A percentile compares a stretch with the other conserved stretches of the same genome.
Evolutionary conservation across 2,113 vertebrate genomes (phyloP).

Genomic region (Ammospiza caudacuta): DNA sequence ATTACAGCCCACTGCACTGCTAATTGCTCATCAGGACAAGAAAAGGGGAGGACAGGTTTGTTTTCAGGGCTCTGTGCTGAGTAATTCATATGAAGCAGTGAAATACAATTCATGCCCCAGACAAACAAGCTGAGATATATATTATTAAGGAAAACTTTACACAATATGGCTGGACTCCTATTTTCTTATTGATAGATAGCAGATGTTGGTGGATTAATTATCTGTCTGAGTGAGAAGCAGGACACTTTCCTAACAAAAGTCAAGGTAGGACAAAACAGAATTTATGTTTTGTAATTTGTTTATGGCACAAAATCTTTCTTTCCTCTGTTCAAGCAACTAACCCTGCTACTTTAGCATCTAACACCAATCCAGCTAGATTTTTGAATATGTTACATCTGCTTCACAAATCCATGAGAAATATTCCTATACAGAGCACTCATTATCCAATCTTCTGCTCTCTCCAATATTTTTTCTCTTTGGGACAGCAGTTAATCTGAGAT

Average conservation of each 20-base stretch:
- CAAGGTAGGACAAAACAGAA: background rate
- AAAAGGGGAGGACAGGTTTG: background rate
- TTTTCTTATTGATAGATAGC: background rate
- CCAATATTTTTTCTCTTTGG: background rate
- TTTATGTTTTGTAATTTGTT: background rate
- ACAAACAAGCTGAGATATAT: background rate
- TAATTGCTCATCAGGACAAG: background rate
- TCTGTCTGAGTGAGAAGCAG: background rate
- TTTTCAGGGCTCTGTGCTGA: background rate
- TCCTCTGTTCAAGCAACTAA: background rate
- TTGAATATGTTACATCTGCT: background rate
- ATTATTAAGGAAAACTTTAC: background rate
- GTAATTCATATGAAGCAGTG: background rate
- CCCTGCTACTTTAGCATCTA: background rate
- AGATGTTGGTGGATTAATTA: background rate
- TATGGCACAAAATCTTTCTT: background rate
- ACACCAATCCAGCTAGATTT: background rate
- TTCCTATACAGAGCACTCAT: background rate
- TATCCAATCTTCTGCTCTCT: background rate
- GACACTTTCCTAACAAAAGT: background rate
- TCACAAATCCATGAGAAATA: background rate
- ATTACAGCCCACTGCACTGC: background rate
- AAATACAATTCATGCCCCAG: background rate
- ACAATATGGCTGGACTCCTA: background rate
- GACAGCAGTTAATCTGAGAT: background rate